These are phyloP conservation scores for Coilia nasus DNA, from an alignment of 2,797 vertebrate species.

Conservation along the genomic window DNA sequence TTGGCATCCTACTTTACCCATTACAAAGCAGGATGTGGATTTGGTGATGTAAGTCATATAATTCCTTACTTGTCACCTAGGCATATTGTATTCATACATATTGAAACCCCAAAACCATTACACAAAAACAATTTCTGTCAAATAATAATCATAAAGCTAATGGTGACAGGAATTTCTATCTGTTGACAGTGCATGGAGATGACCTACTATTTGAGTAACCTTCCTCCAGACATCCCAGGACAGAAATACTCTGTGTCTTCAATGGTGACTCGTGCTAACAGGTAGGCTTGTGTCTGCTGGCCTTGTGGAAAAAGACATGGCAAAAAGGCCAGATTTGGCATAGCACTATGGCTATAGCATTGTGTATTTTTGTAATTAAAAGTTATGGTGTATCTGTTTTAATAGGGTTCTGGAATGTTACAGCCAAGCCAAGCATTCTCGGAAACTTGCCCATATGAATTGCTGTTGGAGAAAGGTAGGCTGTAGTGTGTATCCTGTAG, in stretches of 20 bases:
- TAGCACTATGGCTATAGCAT: not conserved
- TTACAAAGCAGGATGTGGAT: slow-evolving; percentile 65
- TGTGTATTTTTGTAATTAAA: not conserved
- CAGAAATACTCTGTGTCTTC: slow-evolving; percentile 70
- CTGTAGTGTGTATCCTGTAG: not conserved
- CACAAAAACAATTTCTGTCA: not conserved
- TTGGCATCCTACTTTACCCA: slow-evolving; percentile 83
- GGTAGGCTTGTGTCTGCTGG: slow-evolving; percentile 55
- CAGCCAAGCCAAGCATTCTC: slow-evolving; percentile 60
- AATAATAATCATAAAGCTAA: not conserved
- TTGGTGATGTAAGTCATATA: slow-evolving; percentile 68
- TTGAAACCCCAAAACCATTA: not conserved
- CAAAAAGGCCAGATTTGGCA: not conserved
- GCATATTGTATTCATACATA: not conserved
- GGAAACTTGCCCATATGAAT: slow-evolving; percentile 50
- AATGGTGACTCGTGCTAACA: slow-evolving; percentile 68
- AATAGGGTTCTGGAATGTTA: slow-evolving; percentile 70
- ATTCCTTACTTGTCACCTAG: not conserved
- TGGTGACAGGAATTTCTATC: not conserved
- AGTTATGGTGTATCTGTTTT: slow-evolving; percentile 26
- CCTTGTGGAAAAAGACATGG: not conserved
- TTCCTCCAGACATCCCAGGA: slow-evolving; percentile 71
- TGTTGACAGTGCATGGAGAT: slow-evolving; percentile 62
- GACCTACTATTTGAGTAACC: slow-evolving; percentile 69
- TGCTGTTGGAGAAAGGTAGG: slow-evolving; percentile 69